Evolutionary conservation across 2,113 vertebrate species (phyloP).

Genomic region (Seriola dumerili): DNA sequence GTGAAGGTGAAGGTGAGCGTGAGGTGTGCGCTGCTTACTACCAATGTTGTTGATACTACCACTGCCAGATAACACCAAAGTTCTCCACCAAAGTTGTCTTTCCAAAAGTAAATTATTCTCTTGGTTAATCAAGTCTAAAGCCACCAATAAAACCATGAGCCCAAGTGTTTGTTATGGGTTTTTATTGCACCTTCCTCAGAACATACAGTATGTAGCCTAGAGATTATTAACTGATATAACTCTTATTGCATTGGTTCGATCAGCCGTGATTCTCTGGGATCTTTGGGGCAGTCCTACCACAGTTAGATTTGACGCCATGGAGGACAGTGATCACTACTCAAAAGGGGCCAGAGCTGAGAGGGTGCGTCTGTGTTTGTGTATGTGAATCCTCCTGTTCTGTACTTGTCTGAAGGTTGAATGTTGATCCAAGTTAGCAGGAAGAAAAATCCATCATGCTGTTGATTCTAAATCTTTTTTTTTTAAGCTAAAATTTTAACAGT

Average conservation of each 20-base stretch:
- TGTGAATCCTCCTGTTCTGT: too few relatives aligned
- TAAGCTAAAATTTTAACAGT: too few relatives aligned
- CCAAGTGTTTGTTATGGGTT: slow-evolving; percentile 12
- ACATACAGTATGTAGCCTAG: slow-evolving; percentile 47
- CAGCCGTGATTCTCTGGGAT: slow-evolving; percentile 51
- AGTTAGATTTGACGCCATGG: background rate
- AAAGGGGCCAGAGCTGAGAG: too few relatives aligned
- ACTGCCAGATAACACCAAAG: background rate
- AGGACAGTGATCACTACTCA: too few relatives aligned
- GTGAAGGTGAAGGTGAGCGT: background rate
- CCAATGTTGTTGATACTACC: background rate
- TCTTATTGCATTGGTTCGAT: slow-evolving; percentile 31
- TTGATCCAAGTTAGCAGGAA: too few relatives aligned
- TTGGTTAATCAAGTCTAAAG: background rate
- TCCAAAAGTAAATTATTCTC: background rate
- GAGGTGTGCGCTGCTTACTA: background rate
- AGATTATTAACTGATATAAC: slow-evolving; percentile 14
- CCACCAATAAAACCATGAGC: slow-evolving; percentile 6
- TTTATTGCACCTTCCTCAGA: slow-evolving; percentile 71
- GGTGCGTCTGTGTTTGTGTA: too few relatives aligned
- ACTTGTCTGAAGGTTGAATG: too few relatives aligned
- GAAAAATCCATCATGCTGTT: too few relatives aligned
- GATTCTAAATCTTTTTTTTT: too few relatives aligned
- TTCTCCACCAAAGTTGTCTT: background rate
- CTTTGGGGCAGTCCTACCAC: slow-evolving; percentile 34